A percentile compares a stretch with the other conserved stretches of the same genome.
Conservation (phyloP, 2,113 vertebrate species). For the Eolophus roseicapilla region DNA sequence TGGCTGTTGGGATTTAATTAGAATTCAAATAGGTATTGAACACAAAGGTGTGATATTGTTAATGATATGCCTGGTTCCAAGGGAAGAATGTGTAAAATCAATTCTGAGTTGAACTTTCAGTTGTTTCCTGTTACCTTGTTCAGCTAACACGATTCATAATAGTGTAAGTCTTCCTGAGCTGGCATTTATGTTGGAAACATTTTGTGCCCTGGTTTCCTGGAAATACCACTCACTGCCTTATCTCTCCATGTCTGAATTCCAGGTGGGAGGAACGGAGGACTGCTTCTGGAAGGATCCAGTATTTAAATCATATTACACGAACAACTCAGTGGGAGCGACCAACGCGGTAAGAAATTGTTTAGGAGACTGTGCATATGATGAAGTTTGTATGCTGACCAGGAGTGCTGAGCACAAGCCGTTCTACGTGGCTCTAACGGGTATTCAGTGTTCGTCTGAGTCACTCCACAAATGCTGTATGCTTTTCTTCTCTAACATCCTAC, state of each 20-base stretch:
- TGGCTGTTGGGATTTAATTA: not conserved
- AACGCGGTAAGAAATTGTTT: conserved; percentile 81
- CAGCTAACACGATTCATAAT: conserved; percentile 39
- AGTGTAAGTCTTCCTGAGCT: conserved; percentile 54
- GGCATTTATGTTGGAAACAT: conserved; percentile 40
- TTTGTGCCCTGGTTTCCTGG: conserved; percentile 58
- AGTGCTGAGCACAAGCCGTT: fast-evolving
- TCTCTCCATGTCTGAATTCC: conserved; percentile 64
- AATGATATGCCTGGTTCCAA: not conserved
- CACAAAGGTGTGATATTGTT: not conserved
- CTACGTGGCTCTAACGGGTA: not conserved
- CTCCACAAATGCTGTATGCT: not conserved
- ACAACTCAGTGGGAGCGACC: conserved; percentile 96
- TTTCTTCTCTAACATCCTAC: not conserved
- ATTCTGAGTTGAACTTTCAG: conserved; percentile 5
- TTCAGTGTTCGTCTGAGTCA: not conserved
- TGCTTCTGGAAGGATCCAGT: conserved; percentile 93
- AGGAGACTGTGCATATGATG: not conserved
- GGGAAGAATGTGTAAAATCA: not conserved
- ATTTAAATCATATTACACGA: conserved; percentile 94
- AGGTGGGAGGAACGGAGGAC: conserved; percentile 96
- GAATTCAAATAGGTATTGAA: not conserved
- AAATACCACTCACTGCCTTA: conserved; percentile 53
- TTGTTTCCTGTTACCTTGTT: conserved; percentile 50
- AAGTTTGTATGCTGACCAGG: not conserved